Percentiles rank a stretch among this genome's conserved stretches.
Evolutionary conservation across 30 jellyfish, hydroid and myxozoan genomes (phyloP).

Genomic region (Haliclystus octoradiatus): DNA sequence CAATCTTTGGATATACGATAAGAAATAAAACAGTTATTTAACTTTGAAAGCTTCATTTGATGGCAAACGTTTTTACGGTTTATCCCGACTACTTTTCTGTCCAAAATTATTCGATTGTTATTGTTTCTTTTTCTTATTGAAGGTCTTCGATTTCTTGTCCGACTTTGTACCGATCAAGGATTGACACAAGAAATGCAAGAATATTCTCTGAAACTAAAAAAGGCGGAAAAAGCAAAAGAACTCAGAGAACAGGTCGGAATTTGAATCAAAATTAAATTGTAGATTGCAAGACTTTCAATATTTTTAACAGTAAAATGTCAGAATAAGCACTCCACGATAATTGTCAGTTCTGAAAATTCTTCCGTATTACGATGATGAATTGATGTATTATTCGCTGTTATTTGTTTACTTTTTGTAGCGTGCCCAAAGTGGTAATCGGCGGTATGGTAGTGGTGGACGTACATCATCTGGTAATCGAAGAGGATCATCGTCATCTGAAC

Average conservation of each 20-base stretch:
- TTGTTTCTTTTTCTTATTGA: no score
- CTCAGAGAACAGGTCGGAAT: slow-evolving; percentile 75
- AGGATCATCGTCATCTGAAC: slow-evolving; percentile 6
- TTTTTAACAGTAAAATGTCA: not conserved
- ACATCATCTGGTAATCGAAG: slow-evolving; percentile 20
- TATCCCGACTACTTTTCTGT: no score
- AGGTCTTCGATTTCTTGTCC: slow-evolving; percentile 80
- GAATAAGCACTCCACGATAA: not conserved
- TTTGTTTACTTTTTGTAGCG: slow-evolving; percentile 23
- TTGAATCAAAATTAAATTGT: not conserved
- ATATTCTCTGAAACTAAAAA: slow-evolving; percentile 54
- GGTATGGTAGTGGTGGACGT: slow-evolving; percentile 69
- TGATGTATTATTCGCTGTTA: not conserved
- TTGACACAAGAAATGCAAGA: slow-evolving; percentile 65
- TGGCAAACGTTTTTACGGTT: no score
- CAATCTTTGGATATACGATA: no score
- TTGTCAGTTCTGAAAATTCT: not conserved
- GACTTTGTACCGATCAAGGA: slow-evolving; percentile 92
- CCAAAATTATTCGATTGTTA: no score
- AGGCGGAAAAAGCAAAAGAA: slow-evolving; percentile 55
- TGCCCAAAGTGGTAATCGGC: slow-evolving; percentile 71
- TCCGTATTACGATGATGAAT: not conserved
- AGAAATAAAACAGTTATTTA: no score
- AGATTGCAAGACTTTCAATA: not conserved
- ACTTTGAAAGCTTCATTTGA: no score